phyloP scores from a whole-genome alignment of 2,797 vertebrate genomes.

The Sebastolobus altivelis region DNA sequence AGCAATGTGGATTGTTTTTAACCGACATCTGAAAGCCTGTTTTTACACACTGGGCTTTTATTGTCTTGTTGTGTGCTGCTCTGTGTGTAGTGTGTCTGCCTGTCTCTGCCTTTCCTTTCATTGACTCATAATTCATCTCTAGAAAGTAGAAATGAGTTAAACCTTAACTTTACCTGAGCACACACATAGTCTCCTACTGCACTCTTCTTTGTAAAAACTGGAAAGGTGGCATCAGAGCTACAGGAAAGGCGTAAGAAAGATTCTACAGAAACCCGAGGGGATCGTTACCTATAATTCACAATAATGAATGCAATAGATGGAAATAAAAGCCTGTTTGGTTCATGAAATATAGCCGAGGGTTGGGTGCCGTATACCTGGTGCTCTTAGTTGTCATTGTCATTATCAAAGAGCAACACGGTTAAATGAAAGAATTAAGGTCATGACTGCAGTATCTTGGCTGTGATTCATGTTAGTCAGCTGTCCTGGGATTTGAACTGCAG shows the following conservation, averaged over 20 bases:
- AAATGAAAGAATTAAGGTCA: slow-evolving; percentile 76
- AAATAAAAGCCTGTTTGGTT: slow-evolving; percentile 49
- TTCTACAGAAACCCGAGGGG: slow-evolving; percentile 14
- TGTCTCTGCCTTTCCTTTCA: slow-evolving; percentile 5
- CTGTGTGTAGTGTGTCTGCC: neutral
- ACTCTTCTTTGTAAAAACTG: neutral
- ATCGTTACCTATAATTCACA: slow-evolving; percentile 44
- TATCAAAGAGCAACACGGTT: slow-evolving; percentile 66
- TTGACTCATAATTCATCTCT: slow-evolving; percentile 2
- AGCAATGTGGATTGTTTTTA: slow-evolving; percentile 21
- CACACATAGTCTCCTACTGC: neutral
- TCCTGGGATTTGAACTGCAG: slow-evolving; percentile 73
- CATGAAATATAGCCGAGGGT: slow-evolving; percentile 55
- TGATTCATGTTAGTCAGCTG: slow-evolving; percentile 69
- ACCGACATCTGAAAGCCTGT: slow-evolving; percentile 17
- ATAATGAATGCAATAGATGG: slow-evolving; percentile 53
- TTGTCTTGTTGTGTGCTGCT: slow-evolving; percentile 26
- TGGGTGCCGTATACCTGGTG: slow-evolving; percentile 42
- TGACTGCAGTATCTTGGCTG: slow-evolving; percentile 52
- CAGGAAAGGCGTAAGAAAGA: slow-evolving; percentile 15
- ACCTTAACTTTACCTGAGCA: slow-evolving; percentile 27
- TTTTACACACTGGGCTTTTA: slow-evolving; percentile 26
- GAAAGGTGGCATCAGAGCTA: neutral
- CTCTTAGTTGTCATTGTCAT: slow-evolving; percentile 61
- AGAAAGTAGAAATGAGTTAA: slow-evolving; percentile 28